Evolutionary conservation across 2,888 invertebrate genomes (phyloP), one percentile per base, ranked within the genome.

Genomic region (Schizaphis graminum): DNA sequence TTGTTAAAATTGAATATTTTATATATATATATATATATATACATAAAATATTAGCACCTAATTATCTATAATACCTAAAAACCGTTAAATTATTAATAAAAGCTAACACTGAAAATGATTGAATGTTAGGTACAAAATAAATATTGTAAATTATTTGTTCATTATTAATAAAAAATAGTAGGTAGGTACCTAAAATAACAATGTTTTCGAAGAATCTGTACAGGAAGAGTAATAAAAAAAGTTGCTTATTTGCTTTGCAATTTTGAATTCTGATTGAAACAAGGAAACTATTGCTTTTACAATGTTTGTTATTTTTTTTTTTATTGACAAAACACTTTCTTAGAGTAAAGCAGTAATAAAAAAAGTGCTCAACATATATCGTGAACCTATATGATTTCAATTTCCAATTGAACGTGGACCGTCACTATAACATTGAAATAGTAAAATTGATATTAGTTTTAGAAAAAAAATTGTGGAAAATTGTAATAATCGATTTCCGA

Each of bases 201-300:
- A n/a, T 67, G 13, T n/a, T 67, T 67, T n/a, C 16, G 13, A 35
- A 35, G 77, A 77, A 35, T 77, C 35, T 77, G 77, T 77, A 77
- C n/a, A n/a, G 67, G 67, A 67, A 67, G n/a, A 67, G 67, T 53
- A 67, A n/a, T 67, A 67, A 67, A 67, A 67, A n/a, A n/a, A 67
- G 16, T 67, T 67, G 16, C 67, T 67, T 67, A 16, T 67, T 67
- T 67, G 67, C 67, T 67, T 67, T 67, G 67, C n/a, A n/a, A 67
- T n/a, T 67, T 67, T n/a, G 67, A n/a, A 67, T 67, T 67, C 67
- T 67, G 67, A 67, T 67, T 35, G 21, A 77, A 77, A 77, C 35
- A 77, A 77, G 21, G 77, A 77, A 77, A 77, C 35, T 77, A 77
- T 67, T 67, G 67, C 16, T 67, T 35, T 67, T 67, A 67, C 67